Evolutionary conservation across 2,888 invertebrate species (phyloP), one percentile per base, ranked within the genome.

Genomic region (Andrena haemorrhoa): DNA sequence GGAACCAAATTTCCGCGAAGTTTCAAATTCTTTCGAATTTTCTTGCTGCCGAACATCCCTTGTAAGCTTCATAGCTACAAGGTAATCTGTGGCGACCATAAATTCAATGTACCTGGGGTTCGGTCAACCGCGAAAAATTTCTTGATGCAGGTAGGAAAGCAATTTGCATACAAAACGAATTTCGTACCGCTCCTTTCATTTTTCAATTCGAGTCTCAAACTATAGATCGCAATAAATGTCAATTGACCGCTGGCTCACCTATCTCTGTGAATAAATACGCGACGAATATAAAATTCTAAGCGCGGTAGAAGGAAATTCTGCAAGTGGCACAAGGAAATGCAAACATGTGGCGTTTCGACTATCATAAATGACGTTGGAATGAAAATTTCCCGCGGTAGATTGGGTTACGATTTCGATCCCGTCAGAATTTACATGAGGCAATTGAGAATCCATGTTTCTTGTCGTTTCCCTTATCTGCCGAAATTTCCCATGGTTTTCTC

Each of bases 161-260:
- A 71, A 80, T 85, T 79, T 85, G 56, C 77, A 85, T 78, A 75
- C 53, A 66, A 31, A 85, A 60, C 7, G 76, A 73, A 77, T 63
- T 71, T 64, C 6, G 26, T 41, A 49, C 4, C 29, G 20, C 20
- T 65, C n/a, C 23, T 6, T 53, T 41, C 16, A 6, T 73, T 75
- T 68, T 33, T 51, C 47, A 26, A 49, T 73, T 56, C 16, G 4
- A 2, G 6, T 56, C 56, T 49, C 7, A 16, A 12, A 10, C 33
- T 4, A 31, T 41, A 47, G 56, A 65, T 26, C 4, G 8, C 61
- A 16, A 33, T 58, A 20, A 75, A 58, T 33, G 20, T 53, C 33
- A 63, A 69, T 74, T 35, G 23, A 63, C 6, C 10, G 56, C 20
- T 41, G 26, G 33, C 53, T 74, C 61, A 7, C 41, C 2, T 16